Conservation (phyloP, 2,113 vertebrate genomes). For the Maccullochella peelii region DNA sequence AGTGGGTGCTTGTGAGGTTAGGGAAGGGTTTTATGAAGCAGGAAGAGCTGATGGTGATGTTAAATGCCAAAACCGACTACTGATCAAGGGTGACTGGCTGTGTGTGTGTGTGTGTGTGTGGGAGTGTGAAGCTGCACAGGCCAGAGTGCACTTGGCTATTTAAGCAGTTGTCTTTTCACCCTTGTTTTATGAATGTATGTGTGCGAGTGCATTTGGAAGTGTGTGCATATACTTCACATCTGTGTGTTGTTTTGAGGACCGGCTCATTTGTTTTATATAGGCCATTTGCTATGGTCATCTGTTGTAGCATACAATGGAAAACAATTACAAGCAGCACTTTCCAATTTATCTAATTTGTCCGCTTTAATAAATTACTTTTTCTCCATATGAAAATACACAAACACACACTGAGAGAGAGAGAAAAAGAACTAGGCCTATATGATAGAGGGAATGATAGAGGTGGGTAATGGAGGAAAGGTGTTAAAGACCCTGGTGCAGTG, state of each 20-base stretch:
- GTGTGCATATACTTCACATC: background rate
- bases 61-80: conserved; percentile 77
- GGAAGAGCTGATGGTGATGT: conserved; percentile 73
- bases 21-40: conserved; percentile 62
- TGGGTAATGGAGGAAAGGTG: conserved; percentile 71
- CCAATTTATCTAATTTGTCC: conserved; percentile 67
- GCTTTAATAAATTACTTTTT: conserved; percentile 67
- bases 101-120: conserved; percentile 27
- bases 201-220: background rate
- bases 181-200: conserved; percentile 28
- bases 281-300: conserved; percentile 60
- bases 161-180: conserved; percentile 41
- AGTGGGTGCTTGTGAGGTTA: conserved; percentile 66
- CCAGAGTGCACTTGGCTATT: conserved; percentile 41
- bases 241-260: conserved; percentile 34
- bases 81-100: conserved; percentile 63
- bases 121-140: conserved; percentile 34
- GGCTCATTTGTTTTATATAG: conserved; percentile 62
- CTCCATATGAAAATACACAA: conserved; percentile 55
- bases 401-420: conserved; percentile 12
- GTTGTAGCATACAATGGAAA: conserved; percentile 60
- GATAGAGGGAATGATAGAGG: conserved; percentile 72
- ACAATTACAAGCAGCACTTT: conserved; percentile 67
- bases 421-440: conserved; percentile 34
- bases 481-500: conserved; percentile 73